Evolutionary conservation across 2,797 vertebrate species (phyloP).

Genomic region (Takifugu ocellatus): DNA sequence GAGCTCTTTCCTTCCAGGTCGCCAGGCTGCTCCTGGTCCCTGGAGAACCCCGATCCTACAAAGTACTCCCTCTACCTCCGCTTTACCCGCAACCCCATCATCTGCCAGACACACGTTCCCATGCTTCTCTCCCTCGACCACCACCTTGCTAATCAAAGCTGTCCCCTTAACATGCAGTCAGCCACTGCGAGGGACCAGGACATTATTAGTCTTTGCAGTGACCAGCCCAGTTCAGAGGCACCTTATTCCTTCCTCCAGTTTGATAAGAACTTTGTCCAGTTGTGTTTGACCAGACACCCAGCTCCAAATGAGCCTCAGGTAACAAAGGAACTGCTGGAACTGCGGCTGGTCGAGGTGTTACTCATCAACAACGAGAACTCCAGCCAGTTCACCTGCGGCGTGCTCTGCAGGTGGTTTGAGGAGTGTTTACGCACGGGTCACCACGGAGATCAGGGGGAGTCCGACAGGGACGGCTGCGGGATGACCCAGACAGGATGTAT

Average conservation of each 20-base stretch:
- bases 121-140: constrained; percentile 94
- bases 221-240: constrained; percentile 52
- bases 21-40: constrained; percentile 94
- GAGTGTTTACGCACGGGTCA: constrained; percentile 84
- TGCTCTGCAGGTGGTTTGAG: constrained; percentile 95
- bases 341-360: constrained; percentile 90
- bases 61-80: constrained; percentile 98
- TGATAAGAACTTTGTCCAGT: constrained; percentile 96
- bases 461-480: constrained; percentile 80
- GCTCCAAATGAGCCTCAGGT: constrained; percentile 74
- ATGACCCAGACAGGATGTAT: constrained; percentile 92
- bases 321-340: constrained; percentile 82
- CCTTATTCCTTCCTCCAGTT: constrained; percentile 92
- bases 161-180: constrained; percentile 73
- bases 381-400: constrained; percentile 94
- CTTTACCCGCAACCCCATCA: constrained; percentile 88
- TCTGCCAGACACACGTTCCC: constrained; percentile 88
- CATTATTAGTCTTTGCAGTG: constrained; percentile 82
- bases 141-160: constrained; percentile 93
- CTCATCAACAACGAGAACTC: constrained; percentile 99
- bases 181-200: constrained; percentile 68
- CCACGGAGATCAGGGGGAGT: constrained; percentile 38
- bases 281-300: constrained; percentile 85
- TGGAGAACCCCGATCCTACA: constrained; percentile 98
- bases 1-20: constrained; percentile 92